Evolutionary conservation across 2,797 vertebrate genomes (phyloP), one percentile per base, ranked within the genome.

Genomic region (Otus scops): DNA sequence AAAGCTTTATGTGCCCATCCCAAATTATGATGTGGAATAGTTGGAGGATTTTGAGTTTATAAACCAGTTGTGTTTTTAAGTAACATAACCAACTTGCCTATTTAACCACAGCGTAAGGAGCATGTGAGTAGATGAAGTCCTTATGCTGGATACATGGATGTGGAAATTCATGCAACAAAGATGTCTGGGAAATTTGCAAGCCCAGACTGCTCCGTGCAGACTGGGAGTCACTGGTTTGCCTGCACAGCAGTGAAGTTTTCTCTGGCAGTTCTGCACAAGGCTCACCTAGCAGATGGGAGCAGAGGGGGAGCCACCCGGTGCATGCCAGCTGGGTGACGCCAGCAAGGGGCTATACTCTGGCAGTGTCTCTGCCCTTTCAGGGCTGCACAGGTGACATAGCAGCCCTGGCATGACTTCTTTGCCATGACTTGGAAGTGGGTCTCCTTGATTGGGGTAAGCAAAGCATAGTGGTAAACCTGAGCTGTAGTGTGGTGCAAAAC

Each of bases 361-460:
- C 34, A 32, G 4, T 36, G 56, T 13, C 41, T 51, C 17, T 68
- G 48, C 45, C 16, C 28, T 56, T 12, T 11, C 32, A 68, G 57
- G 36, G 20, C n/a, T 22, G 10, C 3, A 1, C 27, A 32, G 21
- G 38, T 41, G 23, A 8, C 34, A 23, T 50, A 26, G 68, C 51
- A 50, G 59, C 63, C 39, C 13, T 1, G 3, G 28, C 51, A 26
- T 0, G 0, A 68, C 3, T 39, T 77, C 30, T 74, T 65, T 27
- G 36, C 47, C 1, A 0, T 34, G 36, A 32, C 26, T 60, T 3
- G 2, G 32, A 48, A 56, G 22, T 0, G 0, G 1, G 3, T 48
- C 11, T 81, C 47, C 60, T 34, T 26, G 26, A 4, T 0, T n/a
- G n/a, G 30, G 24, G 39, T 38, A 51, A 76, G 20, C 12, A 38